Evolutionary conservation across 1,140 invertebrate species (phyloP).

Genomic region (Cydia pomonella): DNA sequence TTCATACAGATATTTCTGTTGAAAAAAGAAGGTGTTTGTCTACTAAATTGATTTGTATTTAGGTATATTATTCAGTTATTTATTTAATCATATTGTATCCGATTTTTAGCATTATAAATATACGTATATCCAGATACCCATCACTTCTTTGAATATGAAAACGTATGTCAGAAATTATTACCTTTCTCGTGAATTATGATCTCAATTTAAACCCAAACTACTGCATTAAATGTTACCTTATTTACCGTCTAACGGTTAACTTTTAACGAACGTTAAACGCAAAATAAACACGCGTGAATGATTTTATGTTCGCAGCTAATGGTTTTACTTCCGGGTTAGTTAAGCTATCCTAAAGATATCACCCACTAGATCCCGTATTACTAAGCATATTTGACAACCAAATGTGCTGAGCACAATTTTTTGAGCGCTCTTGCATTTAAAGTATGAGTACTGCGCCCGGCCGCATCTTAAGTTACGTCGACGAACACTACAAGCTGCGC

Average conservation of each 20-base stretch:
- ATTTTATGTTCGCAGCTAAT: conserved; percentile 24
- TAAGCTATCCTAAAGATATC: background rate
- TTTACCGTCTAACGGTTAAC: conserved; percentile 7
- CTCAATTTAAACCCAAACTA: background rate
- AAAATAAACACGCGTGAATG: conserved; percentile 20
- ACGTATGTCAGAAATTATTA: background rate
- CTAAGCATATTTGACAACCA: background rate
- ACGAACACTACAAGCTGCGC: no score
- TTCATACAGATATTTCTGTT: no score
- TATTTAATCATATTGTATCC: no score
- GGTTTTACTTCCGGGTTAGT: conserved; percentile 29
- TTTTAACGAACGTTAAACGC: conserved; percentile 16
- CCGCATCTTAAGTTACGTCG: no score
- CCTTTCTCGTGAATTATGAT: background rate
- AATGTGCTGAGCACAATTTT: background rate
- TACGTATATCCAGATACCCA: no score
- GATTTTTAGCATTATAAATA: no score
- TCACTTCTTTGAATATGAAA: no score
- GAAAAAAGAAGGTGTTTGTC: no score
- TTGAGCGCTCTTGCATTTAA: background rate
- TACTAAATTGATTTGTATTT: no score
- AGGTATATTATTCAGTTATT: no score
- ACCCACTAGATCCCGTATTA: background rate
- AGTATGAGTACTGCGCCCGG: no score
- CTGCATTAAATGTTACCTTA: background rate